phyloP scores from a whole-genome alignment of 2,797 vertebrate species.

The Gallinago stenura region DNA sequence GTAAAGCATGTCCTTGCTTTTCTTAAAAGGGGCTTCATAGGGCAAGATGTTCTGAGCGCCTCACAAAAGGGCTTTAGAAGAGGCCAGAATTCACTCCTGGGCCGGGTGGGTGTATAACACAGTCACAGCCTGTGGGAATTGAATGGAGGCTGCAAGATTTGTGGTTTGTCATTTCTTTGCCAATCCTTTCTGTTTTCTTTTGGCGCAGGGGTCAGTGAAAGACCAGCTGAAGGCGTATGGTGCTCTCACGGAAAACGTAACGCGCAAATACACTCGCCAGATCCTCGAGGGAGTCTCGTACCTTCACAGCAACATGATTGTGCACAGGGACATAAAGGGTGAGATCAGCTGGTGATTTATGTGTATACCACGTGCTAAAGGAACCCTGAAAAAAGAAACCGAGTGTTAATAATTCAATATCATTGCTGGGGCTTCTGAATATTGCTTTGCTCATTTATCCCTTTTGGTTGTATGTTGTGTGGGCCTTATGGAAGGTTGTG shows the following conservation, averaged over 20 bases:
- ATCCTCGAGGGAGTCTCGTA: conserved; percentile 97
- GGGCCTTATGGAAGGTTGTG: neutral
- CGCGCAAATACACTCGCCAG: conserved; percentile 95
- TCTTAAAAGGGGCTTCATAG: neutral
- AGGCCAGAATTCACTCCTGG: neutral
- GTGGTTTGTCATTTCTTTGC: neutral
- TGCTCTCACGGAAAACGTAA: conserved; percentile 95
- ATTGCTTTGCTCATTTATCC: neutral
- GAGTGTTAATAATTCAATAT: neutral
- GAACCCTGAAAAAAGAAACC: neutral
- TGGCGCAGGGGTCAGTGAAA: conserved; percentile 92
- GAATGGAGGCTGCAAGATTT: neutral
- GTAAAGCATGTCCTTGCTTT: neutral
- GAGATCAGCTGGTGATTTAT: conserved; percentile 9
- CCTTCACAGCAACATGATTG: conserved; percentile 99
- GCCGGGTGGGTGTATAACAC: neutral
- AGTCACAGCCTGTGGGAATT: neutral
- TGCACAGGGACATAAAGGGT: conserved; percentile 99
- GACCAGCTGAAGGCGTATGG: conserved; percentile 98
- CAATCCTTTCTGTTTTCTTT: neutral
- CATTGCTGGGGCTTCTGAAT: neutral
- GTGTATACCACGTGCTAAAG: neutral
- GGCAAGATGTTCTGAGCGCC: neutral
- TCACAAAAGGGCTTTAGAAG: neutral
- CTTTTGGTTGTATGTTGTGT: neutral